A percentile compares a stretch with the other conserved stretches of the same genome.
These are phyloP conservation scores for Tribolium madens DNA, from an alignment of 1,140 invertebrate species.

Conservation along the genomic window DNA sequence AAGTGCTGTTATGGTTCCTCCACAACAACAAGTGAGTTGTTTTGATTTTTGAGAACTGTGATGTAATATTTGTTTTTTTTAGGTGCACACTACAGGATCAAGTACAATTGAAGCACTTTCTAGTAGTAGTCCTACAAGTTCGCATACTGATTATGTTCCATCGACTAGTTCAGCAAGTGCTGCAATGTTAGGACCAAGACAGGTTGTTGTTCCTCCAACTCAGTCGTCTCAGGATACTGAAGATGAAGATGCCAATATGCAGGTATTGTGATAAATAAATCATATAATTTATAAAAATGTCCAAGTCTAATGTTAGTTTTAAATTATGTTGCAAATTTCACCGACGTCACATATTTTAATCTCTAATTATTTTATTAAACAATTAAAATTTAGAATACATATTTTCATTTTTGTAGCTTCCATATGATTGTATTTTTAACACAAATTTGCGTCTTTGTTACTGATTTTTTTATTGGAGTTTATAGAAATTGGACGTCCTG, in stretches of 20 bases:
- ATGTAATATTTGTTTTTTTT: constrained; percentile 4
- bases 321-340: no score
- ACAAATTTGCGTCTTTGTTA: no score
- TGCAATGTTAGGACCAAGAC: constrained; percentile 67
- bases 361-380: no score
- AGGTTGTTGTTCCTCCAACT: constrained; percentile 66
- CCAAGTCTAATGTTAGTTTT: no score
- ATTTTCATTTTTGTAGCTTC: no score
- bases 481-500: no score
- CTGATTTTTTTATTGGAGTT: no score
- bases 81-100: constrained; percentile 71
- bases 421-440: no score
- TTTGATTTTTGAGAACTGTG: neutral
- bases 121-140: constrained; percentile 72
- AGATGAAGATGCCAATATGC: constrained; percentile 62
- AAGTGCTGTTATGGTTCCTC: constrained; percentile 70
- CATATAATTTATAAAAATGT: no score
- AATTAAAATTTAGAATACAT: no score
- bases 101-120: constrained; percentile 68
- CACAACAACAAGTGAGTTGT: constrained; percentile 69
- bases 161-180: constrained; percentile 73
- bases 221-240: constrained; percentile 62
- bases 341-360: no score
- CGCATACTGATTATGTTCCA: constrained; percentile 78
- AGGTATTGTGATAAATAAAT: no score